Base-by-base conservation (phyloP, 2,113 vertebrate genomes). In the Xerus inauris region DNA sequence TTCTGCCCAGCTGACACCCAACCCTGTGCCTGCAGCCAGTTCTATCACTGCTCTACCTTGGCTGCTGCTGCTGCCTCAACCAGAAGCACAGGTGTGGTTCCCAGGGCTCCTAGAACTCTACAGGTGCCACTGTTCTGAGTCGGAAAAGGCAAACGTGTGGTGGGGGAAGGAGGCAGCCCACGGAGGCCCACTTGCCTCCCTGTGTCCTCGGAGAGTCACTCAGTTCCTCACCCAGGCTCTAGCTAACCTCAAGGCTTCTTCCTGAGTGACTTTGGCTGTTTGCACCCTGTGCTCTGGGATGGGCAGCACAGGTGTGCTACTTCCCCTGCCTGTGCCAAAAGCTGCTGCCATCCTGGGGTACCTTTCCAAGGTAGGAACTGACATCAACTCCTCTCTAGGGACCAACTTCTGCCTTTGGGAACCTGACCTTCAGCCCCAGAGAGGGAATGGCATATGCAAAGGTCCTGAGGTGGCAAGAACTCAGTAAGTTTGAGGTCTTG, bases 241-340 rank as follows among this genome's bases (percentile, higher is more conserved):
- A 11, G 32, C 47, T 28, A 11, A 51, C 22, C 57, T 45, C 4
- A 51, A 3, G 6, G 19, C 19, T 64, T 20, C 38, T 12, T 49
- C 51, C 9, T 16, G 12, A 49, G 8, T 47, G 20, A 24, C 7
- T 11, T 20, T 75, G 45, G 14, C 28, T 49, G 14, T 22, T 47
- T 11, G 20, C 0, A 16, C 20, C 22, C 22, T 8, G 47, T 19
- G 80, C n/a, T 69, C 51, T 20, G 20, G 62, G 4, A 3, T 2
- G 8, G 57, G 51, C 4, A 20, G 0, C 1, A 2, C 20, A 1
- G 45, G 28, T 8, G 28, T 19, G 28, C 6, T 13, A 0, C 38
- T n/a, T 38, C 6, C 69, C 10, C 40, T 42, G 1, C 45, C 54
- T 1, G 0, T 11, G 8, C 32, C 54, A 32, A 42, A 42, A 22